Percentiles rank a stretch among this genome's conserved stretches.
Conservation (phyloP, 2,113 vertebrate genomes). For the Meriones unguiculatus region DNA sequence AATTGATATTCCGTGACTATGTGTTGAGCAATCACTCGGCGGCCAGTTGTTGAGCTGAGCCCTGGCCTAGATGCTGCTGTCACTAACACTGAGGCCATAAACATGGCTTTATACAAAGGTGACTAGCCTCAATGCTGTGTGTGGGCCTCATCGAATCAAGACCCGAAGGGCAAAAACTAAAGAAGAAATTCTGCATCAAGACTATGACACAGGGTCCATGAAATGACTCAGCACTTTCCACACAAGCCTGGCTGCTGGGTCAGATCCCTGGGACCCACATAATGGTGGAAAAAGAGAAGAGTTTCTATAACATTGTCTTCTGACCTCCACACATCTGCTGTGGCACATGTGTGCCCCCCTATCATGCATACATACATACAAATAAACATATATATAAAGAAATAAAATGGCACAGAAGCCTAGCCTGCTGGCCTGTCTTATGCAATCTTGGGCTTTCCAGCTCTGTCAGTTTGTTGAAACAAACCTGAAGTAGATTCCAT, state of each 20-base stretch:
- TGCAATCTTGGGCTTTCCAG: not conserved
- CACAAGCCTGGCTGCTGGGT: not conserved
- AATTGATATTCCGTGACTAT: not conserved
- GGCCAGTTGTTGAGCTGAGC: not conserved
- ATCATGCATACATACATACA: not conserved
- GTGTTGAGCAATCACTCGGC: not conserved
- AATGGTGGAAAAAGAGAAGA: not conserved
- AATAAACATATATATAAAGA: not conserved
- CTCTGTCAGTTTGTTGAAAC: not conserved
- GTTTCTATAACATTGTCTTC: not conserved
- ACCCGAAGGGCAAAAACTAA: not conserved
- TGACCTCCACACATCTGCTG: not conserved
- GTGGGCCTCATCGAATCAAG: not conserved
- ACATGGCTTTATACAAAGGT: not conserved
- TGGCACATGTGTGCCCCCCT: no score
- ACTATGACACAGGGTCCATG: not conserved
- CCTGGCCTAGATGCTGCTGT: not conserved
- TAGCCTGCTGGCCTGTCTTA: not conserved
- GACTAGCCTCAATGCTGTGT: not conserved
- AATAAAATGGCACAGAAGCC: not conserved
- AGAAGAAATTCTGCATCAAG: constrained; percentile 8
- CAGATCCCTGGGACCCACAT: not conserved
- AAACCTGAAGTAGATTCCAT: not conserved
- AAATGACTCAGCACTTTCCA: not conserved
- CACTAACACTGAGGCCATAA: not conserved